Percentiles rank a stretch among this genome's conserved stretches.
phyloP scores from a whole-genome alignment of 2,113 vertebrate genomes.

The Scortum barcoo region DNA sequence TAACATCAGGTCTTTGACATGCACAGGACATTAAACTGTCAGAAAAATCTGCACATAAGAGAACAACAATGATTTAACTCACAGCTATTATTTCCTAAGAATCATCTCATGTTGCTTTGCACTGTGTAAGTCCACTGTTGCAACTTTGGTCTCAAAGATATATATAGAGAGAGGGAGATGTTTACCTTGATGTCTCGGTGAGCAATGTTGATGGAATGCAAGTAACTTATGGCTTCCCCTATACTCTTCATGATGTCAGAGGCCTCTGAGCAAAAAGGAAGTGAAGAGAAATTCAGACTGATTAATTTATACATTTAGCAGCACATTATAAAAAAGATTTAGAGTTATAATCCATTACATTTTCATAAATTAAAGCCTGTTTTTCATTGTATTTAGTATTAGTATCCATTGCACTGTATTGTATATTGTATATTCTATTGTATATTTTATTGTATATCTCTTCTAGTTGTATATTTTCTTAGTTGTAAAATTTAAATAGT shows the following conservation, averaged over 20 bases:
- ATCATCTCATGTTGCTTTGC: neutral
- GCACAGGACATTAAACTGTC: neutral
- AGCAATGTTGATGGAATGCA: slow-evolving; percentile 93
- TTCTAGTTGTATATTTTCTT: too few relatives aligned
- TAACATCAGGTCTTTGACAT: neutral
- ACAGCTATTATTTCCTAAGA: neutral
- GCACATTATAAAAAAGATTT: neutral
- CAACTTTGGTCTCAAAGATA: neutral
- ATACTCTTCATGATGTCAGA: slow-evolving; percentile 94
- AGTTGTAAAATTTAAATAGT: too few relatives aligned
- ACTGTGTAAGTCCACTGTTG: neutral
- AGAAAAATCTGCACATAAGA: neutral
- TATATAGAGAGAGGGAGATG: neutral
- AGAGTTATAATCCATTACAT: neutral
- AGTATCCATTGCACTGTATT: too few relatives aligned
- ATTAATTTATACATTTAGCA: neutral
- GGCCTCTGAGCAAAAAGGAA: slow-evolving; percentile 83
- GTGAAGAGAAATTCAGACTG: neutral
- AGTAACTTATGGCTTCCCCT: slow-evolving; percentile 91
- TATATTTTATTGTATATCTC: too few relatives aligned
- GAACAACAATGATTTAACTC: neutral
- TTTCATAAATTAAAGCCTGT: neutral
- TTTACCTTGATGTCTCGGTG: slow-evolving; percentile 90
- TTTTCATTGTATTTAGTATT: neutral
- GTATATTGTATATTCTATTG: too few relatives aligned